These are phyloP conservation scores for Congeria kusceri DNA, from an alignment of 2,888 invertebrate genomes.

Conservation along the genomic window DNA sequence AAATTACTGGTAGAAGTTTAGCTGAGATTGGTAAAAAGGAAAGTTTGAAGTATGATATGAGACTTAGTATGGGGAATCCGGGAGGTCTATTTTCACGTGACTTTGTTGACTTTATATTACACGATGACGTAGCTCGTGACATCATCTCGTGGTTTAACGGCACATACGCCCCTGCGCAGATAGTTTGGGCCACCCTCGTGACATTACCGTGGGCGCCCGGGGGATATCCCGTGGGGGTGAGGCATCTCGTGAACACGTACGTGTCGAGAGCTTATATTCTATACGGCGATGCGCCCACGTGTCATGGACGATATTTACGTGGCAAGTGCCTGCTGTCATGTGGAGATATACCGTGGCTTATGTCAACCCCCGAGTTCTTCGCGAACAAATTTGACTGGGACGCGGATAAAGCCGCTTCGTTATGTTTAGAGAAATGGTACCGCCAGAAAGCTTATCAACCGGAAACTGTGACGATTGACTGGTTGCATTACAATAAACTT, in stretches of 20 bases:
- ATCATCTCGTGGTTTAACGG: constrained; percentile 66
- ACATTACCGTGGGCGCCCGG: constrained; percentile 67
- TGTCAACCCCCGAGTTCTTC: constrained; percentile 75
- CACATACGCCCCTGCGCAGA: constrained; percentile 70
- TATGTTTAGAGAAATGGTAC: constrained; percentile 66
- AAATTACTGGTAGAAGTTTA: constrained; percentile 29
- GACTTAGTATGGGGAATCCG: constrained; percentile 64
- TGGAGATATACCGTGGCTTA: constrained; percentile 77
- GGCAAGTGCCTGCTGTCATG: constrained; percentile 69
- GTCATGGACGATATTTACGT: constrained; percentile 66
- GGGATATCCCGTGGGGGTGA: constrained; percentile 69
- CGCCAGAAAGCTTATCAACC: constrained; percentile 37
- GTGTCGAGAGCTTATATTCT: constrained; percentile 72
- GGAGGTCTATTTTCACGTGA: constrained; percentile 60
- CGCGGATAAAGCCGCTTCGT: constrained; percentile 63
- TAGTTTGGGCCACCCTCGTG: constrained; percentile 68
- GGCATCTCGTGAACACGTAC: constrained; percentile 63
- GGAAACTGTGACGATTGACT: constrained; percentile 37
- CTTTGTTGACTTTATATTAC: constrained; percentile 67
- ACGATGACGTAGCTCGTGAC: constrained; percentile 47
- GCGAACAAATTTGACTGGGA: constrained; percentile 79
- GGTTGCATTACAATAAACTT: constrained; percentile 53
- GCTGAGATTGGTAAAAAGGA: constrained; percentile 31
- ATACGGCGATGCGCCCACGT: constrained; percentile 62
- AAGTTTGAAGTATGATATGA: constrained; percentile 25